Evolutionary conservation across 2,888 invertebrate species (phyloP), one percentile per base, ranked within the genome.

Genomic region (Rambutsinella grinnellia): DNA sequence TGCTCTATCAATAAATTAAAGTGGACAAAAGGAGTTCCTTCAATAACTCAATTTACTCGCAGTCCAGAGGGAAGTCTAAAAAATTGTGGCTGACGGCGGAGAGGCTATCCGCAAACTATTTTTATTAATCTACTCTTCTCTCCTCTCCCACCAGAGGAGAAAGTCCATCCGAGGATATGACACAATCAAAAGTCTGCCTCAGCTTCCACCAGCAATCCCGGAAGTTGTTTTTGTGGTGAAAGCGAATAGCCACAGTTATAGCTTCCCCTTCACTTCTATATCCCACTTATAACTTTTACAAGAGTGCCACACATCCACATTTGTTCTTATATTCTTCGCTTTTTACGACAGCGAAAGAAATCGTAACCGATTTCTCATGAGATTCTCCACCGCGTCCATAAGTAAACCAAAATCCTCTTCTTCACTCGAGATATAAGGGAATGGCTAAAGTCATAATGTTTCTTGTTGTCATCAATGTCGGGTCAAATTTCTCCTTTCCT

Each of bases 271-370:
- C n/a, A n/a, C n/a, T n/a, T n/a, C n/a, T n/a, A n/a, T n/a, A n/a
- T n/a, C n/a, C n/a, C n/a, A n/a, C n/a, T n/a, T n/a, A n/a, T n/a
- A n/a, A n/a, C 13, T 36, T 36, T 36, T 36, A 36, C 13, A 36
- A 5, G 36, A 36, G 36, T 5, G 13, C 36, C 36, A 36, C 36
- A 13, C 36, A 8, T 36, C 36, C 36, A 36, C 36, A 36, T 5
- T 36, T 36, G n/a, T n/a, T n/a, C n/a, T n/a, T n/a, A n/a, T n/a
- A n/a, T n/a, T n/a, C n/a, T n/a, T 54, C 54, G 54, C 17, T 58
- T 58, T 58, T 58, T 6, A 58, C n/a, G 58, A 58, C n/a, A n/a
- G 58, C n/a, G 36, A 36, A 5, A 36, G 13, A 36, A 36, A 36
- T 36, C 36, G 46, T 10, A 24, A 24, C 19, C 44, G 49, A 62